A percentile compares a stretch with the other conserved stretches of the same genome.
phyloP scores from a whole-genome alignment of 2,797 vertebrate species.

The Myotis daubentonii region DNA sequence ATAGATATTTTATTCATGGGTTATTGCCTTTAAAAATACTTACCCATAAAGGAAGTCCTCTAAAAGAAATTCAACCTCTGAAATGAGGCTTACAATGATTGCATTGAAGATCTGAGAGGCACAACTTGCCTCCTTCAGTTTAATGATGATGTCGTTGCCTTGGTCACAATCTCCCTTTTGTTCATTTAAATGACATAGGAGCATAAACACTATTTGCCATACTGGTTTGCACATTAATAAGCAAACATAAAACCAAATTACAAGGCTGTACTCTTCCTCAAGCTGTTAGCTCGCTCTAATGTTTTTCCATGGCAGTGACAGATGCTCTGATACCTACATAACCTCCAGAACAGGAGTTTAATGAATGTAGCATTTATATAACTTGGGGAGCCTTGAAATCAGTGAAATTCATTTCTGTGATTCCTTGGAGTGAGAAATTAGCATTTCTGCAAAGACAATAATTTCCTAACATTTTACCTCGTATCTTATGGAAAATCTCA shows the following conservation, averaged over 20 bases:
- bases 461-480: slow-evolving; percentile 63
- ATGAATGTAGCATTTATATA: slow-evolving; percentile 38
- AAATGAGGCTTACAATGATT: background rate
- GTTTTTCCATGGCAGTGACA: slow-evolving; percentile 47
- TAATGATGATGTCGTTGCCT: background rate
- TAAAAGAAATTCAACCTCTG: background rate
- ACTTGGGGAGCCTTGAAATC: slow-evolving; percentile 52
- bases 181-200: slow-evolving; percentile 44
- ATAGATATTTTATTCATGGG: slow-evolving; percentile 45
- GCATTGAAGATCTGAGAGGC: background rate
- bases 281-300: slow-evolving; percentile 31
- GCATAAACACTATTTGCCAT: slow-evolving; percentile 24
- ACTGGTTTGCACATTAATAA: slow-evolving; percentile 47
- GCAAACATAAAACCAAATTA: slow-evolving; percentile 51
- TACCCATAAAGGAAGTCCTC: slow-evolving; percentile 40
- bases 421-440: slow-evolving; percentile 64
- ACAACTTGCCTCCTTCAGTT: background rate
- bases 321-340: slow-evolving; percentile 45
- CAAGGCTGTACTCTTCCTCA: slow-evolving; percentile 41
- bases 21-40: slow-evolving; percentile 55
- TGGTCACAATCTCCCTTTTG: slow-evolving; percentile 32
- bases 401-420: slow-evolving; percentile 54
- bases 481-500: slow-evolving; percentile 47
- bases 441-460: slow-evolving; percentile 65
- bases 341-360: slow-evolving; percentile 54